Conservation (phyloP, 2,113 vertebrate species). For the Vicugna pacos region DNA sequence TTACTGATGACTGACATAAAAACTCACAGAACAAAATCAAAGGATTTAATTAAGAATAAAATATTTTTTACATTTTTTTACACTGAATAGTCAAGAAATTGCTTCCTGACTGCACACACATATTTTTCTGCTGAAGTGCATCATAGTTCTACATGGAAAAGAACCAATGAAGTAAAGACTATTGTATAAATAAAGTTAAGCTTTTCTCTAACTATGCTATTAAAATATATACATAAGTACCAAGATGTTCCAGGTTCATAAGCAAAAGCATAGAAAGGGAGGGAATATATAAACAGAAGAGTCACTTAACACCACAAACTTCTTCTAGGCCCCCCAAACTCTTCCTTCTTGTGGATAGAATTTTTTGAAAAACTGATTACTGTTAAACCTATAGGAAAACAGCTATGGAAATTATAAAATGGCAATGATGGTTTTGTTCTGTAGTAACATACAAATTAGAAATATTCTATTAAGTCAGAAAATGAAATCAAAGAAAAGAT, state of each 20-base stretch:
- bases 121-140: background rate
- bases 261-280: background rate
- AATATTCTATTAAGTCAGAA: background rate
- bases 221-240: background rate
- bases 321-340: background rate
- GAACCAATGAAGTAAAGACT: background rate
- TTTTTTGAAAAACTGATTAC: background rate
- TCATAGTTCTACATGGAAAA: background rate
- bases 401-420: background rate
- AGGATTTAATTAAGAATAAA: constrained; percentile 60
- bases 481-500: constrained; percentile 6
- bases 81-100: constrained; percentile 55
- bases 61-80: constrained; percentile 26
- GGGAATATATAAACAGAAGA: background rate
- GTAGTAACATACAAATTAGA: background rate
- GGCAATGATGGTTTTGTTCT: background rate
- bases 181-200: background rate
- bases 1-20: constrained; percentile 58
- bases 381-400: background rate
- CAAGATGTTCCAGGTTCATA: background rate
- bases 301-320: background rate
- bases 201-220: background rate
- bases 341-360: background rate
- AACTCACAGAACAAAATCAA: constrained; percentile 64
- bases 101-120: constrained; percentile 37